These are phyloP conservation scores for Struthidea cinerea DNA, from an alignment of 2,113 vertebrate genomes.

Conservation along the genomic window DNA sequence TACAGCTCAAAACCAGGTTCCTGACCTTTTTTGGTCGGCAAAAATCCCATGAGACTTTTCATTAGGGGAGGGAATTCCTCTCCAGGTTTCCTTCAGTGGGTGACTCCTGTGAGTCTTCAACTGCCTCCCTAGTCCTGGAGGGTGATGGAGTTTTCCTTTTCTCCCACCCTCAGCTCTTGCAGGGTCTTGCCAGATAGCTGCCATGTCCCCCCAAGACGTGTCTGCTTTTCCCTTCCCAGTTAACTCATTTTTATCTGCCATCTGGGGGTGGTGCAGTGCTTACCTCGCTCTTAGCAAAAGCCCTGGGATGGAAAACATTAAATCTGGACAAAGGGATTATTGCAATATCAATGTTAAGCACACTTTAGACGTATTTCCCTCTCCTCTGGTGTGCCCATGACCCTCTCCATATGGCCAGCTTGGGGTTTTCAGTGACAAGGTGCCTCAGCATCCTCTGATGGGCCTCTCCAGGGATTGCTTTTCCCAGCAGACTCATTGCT, in stretches of 20 bases:
- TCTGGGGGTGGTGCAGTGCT: not conserved
- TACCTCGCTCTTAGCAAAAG: not conserved
- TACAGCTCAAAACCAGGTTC: not conserved
- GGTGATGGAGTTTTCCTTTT: not conserved
- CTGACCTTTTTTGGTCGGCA: not conserved
- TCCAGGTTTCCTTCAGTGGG: not conserved
- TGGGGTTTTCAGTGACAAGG: not conserved
- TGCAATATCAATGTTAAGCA: not conserved
- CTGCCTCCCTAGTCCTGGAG: rapidly evolving
- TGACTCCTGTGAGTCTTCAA: not conserved
- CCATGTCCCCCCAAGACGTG: not conserved
- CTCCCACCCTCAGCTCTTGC: not conserved
- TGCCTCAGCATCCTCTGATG: not conserved
- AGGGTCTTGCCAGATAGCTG: not conserved
- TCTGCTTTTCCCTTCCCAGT: not conserved
- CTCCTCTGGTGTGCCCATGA: not conserved
- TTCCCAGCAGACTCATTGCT: not conserved
- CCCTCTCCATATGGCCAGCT: not conserved
- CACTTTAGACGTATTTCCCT: not conserved
- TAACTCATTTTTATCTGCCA: not conserved
- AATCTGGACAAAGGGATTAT: not conserved
- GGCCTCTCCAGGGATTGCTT: not conserved
- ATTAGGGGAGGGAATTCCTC: not conserved
- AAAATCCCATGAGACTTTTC: not conserved
- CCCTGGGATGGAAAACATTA: not conserved